phyloP scores from a whole-genome alignment of 1,140 invertebrate genomes.

The Dinoponera quadriceps region DNA sequence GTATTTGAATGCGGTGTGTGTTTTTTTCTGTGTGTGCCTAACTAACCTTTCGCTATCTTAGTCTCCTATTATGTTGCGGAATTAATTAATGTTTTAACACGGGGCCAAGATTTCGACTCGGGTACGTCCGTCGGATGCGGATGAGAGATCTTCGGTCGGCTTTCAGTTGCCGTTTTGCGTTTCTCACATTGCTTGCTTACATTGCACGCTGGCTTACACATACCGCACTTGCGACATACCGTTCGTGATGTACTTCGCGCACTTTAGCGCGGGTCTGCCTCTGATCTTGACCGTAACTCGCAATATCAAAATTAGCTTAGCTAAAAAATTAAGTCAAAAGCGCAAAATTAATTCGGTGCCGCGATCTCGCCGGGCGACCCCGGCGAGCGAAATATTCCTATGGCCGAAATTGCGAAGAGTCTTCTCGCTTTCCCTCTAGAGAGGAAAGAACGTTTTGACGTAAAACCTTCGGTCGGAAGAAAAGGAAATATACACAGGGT shows the following conservation, averaged over 20 bases:
- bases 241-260: slow-evolving; percentile 69
- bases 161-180: slow-evolving; percentile 37
- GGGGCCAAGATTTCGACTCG: too few species aligned
- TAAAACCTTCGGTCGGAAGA: neutral
- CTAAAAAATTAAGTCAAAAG: slow-evolving; percentile 67
- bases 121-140: too few species aligned
- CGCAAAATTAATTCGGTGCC: slow-evolving; percentile 47
- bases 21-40: too few species aligned
- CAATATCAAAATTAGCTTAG: slow-evolving; percentile 64
- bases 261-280: slow-evolving; percentile 40
- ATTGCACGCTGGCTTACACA: slow-evolving; percentile 3
- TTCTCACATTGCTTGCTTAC: neutral
- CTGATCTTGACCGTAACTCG: slow-evolving; percentile 65
- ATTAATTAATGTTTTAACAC: too few species aligned
- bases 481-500: neutral
- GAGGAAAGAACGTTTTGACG: neutral
- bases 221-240: slow-evolving; percentile 64
- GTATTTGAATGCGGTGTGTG: too few species aligned
- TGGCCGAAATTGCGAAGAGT: neutral
- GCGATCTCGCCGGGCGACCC: neutral
- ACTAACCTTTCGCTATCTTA: too few species aligned
- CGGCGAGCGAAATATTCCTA: slow-evolving; percentile 23
- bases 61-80: too few species aligned
- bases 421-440: slow-evolving; percentile 6
- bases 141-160: neutral